Evolutionary conservation across 2,797 vertebrate genomes (phyloP).

Genomic region (Tokudaia tokunoshimensis): DNA sequence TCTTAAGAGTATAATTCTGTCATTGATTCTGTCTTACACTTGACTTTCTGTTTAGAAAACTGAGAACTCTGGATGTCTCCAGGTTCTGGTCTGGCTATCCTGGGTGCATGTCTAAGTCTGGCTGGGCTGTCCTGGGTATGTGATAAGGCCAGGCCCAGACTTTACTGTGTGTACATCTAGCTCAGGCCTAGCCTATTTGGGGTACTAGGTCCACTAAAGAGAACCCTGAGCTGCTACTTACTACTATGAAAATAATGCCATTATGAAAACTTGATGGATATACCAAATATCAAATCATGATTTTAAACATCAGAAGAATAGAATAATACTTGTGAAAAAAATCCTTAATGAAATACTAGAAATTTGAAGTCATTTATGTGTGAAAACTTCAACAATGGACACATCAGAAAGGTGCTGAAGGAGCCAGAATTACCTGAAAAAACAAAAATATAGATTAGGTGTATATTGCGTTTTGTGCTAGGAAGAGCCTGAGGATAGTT

Average conservation of each 20-base stretch:
- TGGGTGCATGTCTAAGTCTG: background rate
- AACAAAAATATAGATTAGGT: background rate
- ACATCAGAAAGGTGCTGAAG: background rate
- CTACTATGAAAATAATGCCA: background rate
- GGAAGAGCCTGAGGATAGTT: background rate
- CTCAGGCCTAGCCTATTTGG: background rate
- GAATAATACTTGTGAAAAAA: background rate
- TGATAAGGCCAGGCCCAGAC: background rate
- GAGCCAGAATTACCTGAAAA: background rate
- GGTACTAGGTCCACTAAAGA: background rate
- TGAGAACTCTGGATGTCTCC: background rate
- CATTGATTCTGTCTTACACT: background rate
- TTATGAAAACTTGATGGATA: background rate
- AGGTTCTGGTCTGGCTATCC: background rate
- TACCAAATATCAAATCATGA: background rate
- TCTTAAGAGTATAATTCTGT: background rate
- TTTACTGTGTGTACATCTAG: background rate
- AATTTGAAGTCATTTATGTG: background rate
- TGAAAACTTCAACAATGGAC: background rate
- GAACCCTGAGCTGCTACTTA: background rate
- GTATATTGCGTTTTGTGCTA: background rate
- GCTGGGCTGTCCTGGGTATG: background rate
- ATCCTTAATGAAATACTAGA: background rate
- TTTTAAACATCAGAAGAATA: background rate
- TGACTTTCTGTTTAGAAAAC: background rate